Percentiles rank a stretch among this genome's conserved stretches.
Conservation (phyloP, 2,113 vertebrate genomes). For the Tetraodon nigroviridis region DNA sequence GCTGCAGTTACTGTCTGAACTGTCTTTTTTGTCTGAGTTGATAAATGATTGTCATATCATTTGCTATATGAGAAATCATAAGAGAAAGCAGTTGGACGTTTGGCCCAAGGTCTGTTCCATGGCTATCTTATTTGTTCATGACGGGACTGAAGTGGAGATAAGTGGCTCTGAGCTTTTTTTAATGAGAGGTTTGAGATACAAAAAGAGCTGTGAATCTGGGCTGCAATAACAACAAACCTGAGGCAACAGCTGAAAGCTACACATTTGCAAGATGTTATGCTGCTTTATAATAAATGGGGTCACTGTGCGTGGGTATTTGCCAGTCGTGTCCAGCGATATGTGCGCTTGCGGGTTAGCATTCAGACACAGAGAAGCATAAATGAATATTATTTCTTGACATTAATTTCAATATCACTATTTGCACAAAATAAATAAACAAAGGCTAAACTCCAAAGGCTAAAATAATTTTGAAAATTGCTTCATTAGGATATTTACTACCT, state of each 20-base stretch:
- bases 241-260: conserved; percentile 30
- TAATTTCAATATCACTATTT: not conserved
- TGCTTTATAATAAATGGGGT: conserved; percentile 50
- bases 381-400: not conserved
- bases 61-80: conserved; percentile 44
- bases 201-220: conserved; percentile 47
- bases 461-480: no score
- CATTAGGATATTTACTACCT: not conserved
- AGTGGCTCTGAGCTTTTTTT: conserved; percentile 47
- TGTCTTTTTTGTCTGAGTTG: conserved; percentile 36
- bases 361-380: not conserved
- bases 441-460: no score
- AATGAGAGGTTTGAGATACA: conserved; percentile 60
- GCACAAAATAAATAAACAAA: not conserved
- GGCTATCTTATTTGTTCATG: conserved; percentile 40
- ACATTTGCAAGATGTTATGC: conserved; percentile 41
- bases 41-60: conserved; percentile 49
- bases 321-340: not conserved
- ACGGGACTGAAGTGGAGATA: conserved; percentile 40
- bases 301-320: conserved; percentile 21
- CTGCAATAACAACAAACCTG: conserved; percentile 47
- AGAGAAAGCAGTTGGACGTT: conserved; percentile 33
- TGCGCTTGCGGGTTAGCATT: not conserved
- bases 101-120: conserved; percentile 41
- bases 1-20: conserved; percentile 9